Evolutionary conservation across 2,888 invertebrate species (phyloP).

Genomic region (Aphelenchoides bicaudatus): DNA sequence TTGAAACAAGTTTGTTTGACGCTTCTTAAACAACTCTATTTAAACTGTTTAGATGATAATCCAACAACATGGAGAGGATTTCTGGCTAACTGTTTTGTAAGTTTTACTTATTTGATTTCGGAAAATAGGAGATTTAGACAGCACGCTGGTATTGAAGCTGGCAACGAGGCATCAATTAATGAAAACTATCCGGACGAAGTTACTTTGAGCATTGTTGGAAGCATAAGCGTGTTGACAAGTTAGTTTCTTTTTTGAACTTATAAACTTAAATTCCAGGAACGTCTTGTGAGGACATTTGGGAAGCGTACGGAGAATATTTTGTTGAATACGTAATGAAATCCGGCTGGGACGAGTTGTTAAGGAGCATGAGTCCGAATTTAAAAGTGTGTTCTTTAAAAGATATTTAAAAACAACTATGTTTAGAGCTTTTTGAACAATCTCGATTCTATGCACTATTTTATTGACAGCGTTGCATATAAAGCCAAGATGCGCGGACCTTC

Average conservation of each 20-base stretch:
- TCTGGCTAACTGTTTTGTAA: conserved; percentile 45
- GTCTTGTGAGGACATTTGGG: conserved; percentile 49
- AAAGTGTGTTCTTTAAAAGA: conserved; percentile 31
- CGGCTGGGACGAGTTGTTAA: conserved; percentile 51
- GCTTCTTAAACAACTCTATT: neutral
- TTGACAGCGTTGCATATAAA: conserved; percentile 52
- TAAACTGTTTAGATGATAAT: conserved; percentile 34
- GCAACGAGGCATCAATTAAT: conserved; percentile 52
- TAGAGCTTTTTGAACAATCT: conserved; percentile 86
- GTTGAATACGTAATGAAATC: conserved; percentile 53
- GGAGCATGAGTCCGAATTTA: conserved; percentile 47
- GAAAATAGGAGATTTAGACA: conserved; percentile 33
- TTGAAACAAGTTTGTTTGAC: conserved; percentile 36
- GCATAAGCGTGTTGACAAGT: conserved; percentile 40
- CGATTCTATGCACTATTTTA: conserved; percentile 76
- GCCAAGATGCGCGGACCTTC: conserved; percentile 69
- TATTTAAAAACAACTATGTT: conserved; percentile 14
- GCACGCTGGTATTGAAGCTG: conserved; percentile 46
- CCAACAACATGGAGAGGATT: conserved; percentile 47
- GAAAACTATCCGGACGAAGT: conserved; percentile 49
- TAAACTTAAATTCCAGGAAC: conserved; percentile 33
- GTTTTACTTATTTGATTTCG: conserved; percentile 15
- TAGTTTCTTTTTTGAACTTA: neutral
- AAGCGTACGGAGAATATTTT: conserved; percentile 50
- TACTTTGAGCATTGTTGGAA: conserved; percentile 44